Base-by-base conservation (phyloP, 2,113 vertebrate genomes). In the Pseudorhombus dupliciocellatus region DNA sequence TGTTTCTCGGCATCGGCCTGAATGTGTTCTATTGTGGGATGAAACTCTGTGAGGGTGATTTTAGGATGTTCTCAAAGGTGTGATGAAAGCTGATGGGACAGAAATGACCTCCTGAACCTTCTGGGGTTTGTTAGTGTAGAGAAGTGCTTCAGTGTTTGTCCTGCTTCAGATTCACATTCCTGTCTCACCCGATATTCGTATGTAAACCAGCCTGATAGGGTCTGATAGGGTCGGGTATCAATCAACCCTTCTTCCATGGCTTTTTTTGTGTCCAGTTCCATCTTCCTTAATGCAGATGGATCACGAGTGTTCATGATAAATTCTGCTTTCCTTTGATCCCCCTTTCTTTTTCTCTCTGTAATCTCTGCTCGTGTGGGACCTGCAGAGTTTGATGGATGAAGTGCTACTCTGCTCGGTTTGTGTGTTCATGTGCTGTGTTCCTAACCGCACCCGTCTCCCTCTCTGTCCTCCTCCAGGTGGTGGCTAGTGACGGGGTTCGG, bases 401-500 rank as follows among this genome's bases (percentile, higher is more conserved):
- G 25, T 79, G 65, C 56, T 64, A 7, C 20, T 20, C 10, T n/a
- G 1, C n/a, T 28, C n/a, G 5, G 9, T 30, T 28, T 65, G 0
- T 25, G 4, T 26, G n/a, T 0, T 34, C 25, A 6, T 53, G 16
- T 22, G 46, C 37, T 20, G 44, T 20, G 16, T 70, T 20, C 22
- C 21, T 75, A 46, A 77, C 31, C 25, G 9, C 60, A n/a, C 46
- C 30, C 22, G 2, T n/a, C 58, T 55, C 30, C 48, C 15, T 58
- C 52, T 24, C 24, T 10, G 34, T 25, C 71, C 70, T 63, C 67
- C 73, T 81, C 61, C 80, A 98, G 97, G 96, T 94, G 73, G 88
- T 94, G 69, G 94, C 95, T 62, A 93, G 93, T 79, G 96, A 97
- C 95, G 95, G 97, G 34, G 92, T 96, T 42, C 94, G 96, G 56